Evolutionary conservation across 2,113 vertebrate species (phyloP).

Genomic region (Rhinolophus ferrumequinum): DNA sequence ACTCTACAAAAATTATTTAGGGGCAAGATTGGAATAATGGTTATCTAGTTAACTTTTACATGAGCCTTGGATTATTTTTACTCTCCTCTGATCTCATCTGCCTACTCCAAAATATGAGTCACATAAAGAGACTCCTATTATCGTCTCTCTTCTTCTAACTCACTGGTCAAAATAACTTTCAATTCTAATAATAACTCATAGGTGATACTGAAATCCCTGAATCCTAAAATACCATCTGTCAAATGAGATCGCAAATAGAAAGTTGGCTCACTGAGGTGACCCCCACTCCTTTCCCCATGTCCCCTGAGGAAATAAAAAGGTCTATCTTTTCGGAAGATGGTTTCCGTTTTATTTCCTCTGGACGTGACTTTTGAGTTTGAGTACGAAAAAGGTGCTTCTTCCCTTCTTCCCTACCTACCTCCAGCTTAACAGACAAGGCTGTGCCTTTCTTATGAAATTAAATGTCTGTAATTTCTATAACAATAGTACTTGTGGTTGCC

Average conservation of each 20-base stretch:
- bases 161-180: neutral
- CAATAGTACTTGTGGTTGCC: neutral
- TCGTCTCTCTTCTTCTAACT: neutral
- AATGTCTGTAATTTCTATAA: slow-evolving; percentile 35
- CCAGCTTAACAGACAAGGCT: neutral
- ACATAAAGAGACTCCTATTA: neutral
- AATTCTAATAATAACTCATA: slow-evolving; percentile 17
- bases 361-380: slow-evolving; percentile 30
- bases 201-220: neutral
- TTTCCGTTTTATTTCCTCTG: neutral
- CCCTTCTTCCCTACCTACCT: neutral
- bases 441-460: slow-evolving; percentile 11
- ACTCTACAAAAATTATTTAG: neutral
- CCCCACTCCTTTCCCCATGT: neutral
- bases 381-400: neutral
- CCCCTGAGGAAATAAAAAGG: neutral
- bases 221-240: neutral
- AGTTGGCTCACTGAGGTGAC: neutral
- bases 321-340: neutral
- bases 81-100: neutral
- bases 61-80: neutral
- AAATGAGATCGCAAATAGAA: neutral
- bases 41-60: neutral
- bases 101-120: neutral
- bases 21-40: neutral